Base-by-base conservation (phyloP, 2,888 invertebrate species). In the Pocota personata region DNA sequence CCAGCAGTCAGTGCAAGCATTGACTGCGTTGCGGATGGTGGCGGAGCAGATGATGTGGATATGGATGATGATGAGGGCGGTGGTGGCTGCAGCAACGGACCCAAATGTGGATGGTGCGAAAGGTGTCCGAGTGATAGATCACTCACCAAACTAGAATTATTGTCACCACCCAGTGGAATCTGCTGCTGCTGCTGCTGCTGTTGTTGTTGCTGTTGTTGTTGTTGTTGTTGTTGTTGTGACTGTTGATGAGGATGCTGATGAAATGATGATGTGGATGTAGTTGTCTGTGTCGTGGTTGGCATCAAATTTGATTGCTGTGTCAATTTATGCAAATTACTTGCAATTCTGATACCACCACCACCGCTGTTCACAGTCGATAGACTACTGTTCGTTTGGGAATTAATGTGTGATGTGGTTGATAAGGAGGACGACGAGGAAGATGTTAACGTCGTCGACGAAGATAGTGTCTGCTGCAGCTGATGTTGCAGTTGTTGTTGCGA, bases 271-370 rank as follows among this genome's bases (percentile, higher is more conserved):
- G 77, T 58, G 8, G 58, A 78, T 75, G 83, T 77, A 67, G 78
- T 73, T 60, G 87, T 82, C n/a, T 66, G 88, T 77, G 83, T 78
- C 64, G 72, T 82, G 7, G 43, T 64, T 73, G 72, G 76, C 79
- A 40, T 89, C 89, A 88, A 57, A 89, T 75, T 80, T 89, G 90
- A 50, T 87, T 77, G 87, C 48, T 79, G 87, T 60, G 90, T 88
- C 64, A 89, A 86, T 88, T 92, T 91, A 58, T 92, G 91, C 88
- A 91, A 88, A 89, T 92, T 91, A 82, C 91, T 91, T 57, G 91
- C 92, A 83, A 92, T 90, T 67, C 91, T 90, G 73, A 92, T 92
- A 87, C 91, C 91, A 67, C 91, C 91, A 57, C 83, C 79, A 72
- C 82, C 78, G 21, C 84, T 84, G 67, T 87, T 87, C 58, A 84